A percentile compares a stretch with the other conserved stretches of the same genome.
Evolutionary conservation across 2,888 invertebrate genomes (phyloP).

Genomic region (Drosophila paracracens): DNA sequence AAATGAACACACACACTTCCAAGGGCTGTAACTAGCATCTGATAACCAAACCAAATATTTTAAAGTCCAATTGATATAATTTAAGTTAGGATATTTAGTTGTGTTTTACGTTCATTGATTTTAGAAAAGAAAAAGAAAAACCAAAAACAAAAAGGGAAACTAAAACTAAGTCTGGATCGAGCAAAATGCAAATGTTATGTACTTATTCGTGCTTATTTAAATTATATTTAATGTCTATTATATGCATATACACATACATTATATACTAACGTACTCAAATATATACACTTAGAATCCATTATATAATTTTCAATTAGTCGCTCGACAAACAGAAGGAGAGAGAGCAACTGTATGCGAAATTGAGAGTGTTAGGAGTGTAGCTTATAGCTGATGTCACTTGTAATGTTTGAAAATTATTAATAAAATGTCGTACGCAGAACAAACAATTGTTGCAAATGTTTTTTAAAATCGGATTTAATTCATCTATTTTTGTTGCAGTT

Average conservation of each 20-base stretch:
- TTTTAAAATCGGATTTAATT: no score
- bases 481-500: not conserved
- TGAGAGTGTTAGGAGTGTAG: slow-evolving; percentile 62
- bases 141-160: slow-evolving; percentile 1
- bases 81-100: slow-evolving; percentile 79
- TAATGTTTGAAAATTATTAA: slow-evolving; percentile 54
- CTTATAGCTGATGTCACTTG: slow-evolving; percentile 55
- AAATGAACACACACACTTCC: slow-evolving; percentile 56
- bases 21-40: slow-evolving; percentile 71
- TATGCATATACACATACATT: slow-evolving; percentile 52
- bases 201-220: slow-evolving; percentile 65
- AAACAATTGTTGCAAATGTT: not conserved
- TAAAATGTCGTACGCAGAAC: slow-evolving; percentile 77
- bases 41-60: slow-evolving; percentile 81
- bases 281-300: slow-evolving; percentile 54
- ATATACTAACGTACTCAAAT: slow-evolving; percentile 22
- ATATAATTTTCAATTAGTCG: slow-evolving; percentile 51
- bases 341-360: slow-evolving; percentile 28
- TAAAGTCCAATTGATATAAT: slow-evolving; percentile 69
- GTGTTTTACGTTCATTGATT: slow-evolving; percentile 56
- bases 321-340: not conserved
- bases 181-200: slow-evolving; percentile 51
- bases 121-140: slow-evolving; percentile 18
- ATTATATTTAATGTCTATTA: slow-evolving; percentile 58
- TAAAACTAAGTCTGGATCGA: slow-evolving; percentile 55